Evolutionary conservation across 1,140 invertebrate genomes (phyloP).

Genomic region (Wasmannia auropunctata): DNA sequence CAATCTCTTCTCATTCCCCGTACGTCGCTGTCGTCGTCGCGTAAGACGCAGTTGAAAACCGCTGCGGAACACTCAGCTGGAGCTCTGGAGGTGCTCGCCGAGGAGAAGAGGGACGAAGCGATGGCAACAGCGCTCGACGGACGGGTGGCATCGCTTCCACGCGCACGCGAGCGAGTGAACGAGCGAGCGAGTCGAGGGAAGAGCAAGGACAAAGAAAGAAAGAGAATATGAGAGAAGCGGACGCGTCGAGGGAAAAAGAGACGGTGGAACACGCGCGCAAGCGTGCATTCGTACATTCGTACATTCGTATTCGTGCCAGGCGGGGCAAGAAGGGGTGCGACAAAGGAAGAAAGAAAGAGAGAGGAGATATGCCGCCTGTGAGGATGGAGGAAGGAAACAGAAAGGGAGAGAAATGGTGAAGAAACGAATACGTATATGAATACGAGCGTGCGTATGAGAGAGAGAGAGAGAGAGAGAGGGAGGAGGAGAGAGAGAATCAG

Average conservation of each 20-base stretch:
- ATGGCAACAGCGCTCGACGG: slow-evolving; percentile 80
- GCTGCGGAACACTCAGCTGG: slow-evolving; percentile 78
- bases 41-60: slow-evolving; percentile 70
- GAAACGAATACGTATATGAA: neutral
- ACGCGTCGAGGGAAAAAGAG: neutral
- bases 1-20: slow-evolving; percentile 11
- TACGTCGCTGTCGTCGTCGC: neutral
- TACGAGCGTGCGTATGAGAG: neutral
- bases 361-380: neutral
- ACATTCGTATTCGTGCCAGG: no score
- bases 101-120: slow-evolving; percentile 74
- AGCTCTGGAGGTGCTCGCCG: slow-evolving; percentile 71
- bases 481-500: slow-evolving; percentile 32
- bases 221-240: slow-evolving; percentile 10
- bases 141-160: slow-evolving; percentile 76
- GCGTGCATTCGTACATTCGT: slow-evolving; percentile 54
- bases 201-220: slow-evolving; percentile 25
- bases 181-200: neutral
- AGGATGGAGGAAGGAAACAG: neutral
- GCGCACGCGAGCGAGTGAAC: slow-evolving; percentile 44
- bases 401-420: slow-evolving; percentile 8
- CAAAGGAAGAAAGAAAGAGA: slow-evolving; percentile 44
- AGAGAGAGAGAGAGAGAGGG: slow-evolving; percentile 28
- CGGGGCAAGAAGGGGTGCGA: slow-evolving; percentile 25
- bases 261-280: slow-evolving; percentile 50